Percentiles rank a stretch among this genome's conserved stretches.
These are phyloP conservation scores for Troglohyphantes excavatus DNA, from an alignment of 2,888 invertebrate genomes.

Conservation along the genomic window DNA sequence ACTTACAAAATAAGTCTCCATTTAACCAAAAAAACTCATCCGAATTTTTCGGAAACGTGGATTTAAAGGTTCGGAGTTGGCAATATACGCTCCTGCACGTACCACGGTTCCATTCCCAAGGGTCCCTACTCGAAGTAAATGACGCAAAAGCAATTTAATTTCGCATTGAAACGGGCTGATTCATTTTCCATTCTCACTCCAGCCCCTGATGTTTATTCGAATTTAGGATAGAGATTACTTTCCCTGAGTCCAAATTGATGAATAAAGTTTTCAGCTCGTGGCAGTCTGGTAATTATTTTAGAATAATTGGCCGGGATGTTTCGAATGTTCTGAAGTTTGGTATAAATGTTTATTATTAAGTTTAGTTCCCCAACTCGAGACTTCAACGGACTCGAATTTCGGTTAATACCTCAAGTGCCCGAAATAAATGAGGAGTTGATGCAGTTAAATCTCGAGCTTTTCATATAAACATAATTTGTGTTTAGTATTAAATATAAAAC, in stretches of 20 bases:
- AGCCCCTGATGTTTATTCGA: conserved; percentile 29
- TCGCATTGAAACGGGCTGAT: conserved; percentile 48
- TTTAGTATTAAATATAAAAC: no score
- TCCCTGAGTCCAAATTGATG: conserved; percentile 35
- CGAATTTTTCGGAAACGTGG: background rate
- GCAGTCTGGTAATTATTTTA: conserved; percentile 27
- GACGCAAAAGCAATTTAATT: conserved; percentile 41
- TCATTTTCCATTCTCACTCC: conserved; percentile 34
- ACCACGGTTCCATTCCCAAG: conserved; percentile 12
- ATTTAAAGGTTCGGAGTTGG: background rate
- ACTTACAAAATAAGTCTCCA: no score
- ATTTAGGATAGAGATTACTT: conserved; percentile 37
- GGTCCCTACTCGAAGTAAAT: background rate
- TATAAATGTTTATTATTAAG: conserved; percentile 14
- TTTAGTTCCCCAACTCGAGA: background rate
- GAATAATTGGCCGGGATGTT: conserved; percentile 20
- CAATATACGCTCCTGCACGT: conserved; percentile 4
- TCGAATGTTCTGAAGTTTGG: conserved; percentile 1
- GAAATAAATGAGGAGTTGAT: background rate
- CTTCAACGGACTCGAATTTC: background rate
- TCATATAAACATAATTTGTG: no score
- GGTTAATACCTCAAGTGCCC: background rate
- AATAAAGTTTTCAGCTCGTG: conserved; percentile 29
- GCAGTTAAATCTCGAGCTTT: no score
- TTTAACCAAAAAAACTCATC: background rate